These are phyloP conservation scores for Ischnus inquisitorius DNA, from an alignment of 2,888 invertebrate genomes.

Conservation along the genomic window DNA sequence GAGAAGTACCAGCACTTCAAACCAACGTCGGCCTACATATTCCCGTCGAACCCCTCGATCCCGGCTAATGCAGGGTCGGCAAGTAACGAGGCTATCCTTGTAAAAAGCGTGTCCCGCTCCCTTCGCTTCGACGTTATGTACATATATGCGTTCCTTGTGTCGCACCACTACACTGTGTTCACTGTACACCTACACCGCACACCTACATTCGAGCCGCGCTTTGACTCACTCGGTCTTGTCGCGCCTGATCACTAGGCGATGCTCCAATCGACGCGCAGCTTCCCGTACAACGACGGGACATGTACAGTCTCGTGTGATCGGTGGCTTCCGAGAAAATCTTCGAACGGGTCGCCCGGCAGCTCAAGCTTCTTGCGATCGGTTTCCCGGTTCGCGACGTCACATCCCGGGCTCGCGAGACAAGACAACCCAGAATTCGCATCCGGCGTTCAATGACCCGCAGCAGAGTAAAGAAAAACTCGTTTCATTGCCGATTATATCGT, in stretches of 20 bases:
- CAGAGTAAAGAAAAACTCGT: slow-evolving; percentile 16
- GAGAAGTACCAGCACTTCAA: slow-evolving; percentile 47
- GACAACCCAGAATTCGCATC: slow-evolving; percentile 50
- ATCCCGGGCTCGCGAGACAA: slow-evolving; percentile 32
- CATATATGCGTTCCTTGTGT: slow-evolving; percentile 8
- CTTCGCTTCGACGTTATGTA: slow-evolving; percentile 27
- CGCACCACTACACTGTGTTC: not conserved
- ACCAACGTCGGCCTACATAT: slow-evolving; percentile 55
- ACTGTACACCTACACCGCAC: slow-evolving; percentile 1
- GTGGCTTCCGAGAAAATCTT: slow-evolving; percentile 59
- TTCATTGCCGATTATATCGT: slow-evolving; percentile 2
- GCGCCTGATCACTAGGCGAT: slow-evolving; percentile 26
- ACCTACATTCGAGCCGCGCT: not conserved
- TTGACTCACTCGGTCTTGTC: slow-evolving; percentile 28
- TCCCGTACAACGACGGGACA: slow-evolving; percentile 35
- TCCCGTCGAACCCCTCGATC: slow-evolving; percentile 55
- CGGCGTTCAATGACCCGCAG: slow-evolving; percentile 55
- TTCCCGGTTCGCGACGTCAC: slow-evolving; percentile 33
- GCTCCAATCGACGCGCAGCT: slow-evolving; percentile 32
- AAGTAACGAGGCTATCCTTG: slow-evolving; percentile 63
- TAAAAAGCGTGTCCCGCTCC: slow-evolving; percentile 59
- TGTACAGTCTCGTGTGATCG: slow-evolving; percentile 33
- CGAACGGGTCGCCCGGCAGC: slow-evolving; percentile 29
- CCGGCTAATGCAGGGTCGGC: slow-evolving; percentile 57
- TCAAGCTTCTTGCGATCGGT: slow-evolving; percentile 56